Conservation (phyloP, 2,797 vertebrate genomes). For the Cuculus canorus region DNA sequence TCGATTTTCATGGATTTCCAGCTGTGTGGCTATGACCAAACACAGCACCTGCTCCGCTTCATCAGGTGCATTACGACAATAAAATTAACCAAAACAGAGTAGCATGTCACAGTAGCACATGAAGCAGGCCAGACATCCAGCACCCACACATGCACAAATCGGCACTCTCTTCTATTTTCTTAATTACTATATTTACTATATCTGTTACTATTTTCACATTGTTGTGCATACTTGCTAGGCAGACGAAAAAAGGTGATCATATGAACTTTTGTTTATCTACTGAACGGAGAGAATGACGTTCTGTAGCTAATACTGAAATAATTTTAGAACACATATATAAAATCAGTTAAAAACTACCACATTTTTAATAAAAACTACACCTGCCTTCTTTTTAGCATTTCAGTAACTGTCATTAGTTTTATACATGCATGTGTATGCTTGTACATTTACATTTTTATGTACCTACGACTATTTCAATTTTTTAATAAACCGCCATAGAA, state of each 20-base stretch:
- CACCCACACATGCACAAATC: background rate
- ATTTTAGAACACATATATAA: background rate
- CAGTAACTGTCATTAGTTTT: background rate
- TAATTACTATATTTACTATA: too few species aligned
- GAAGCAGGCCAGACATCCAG: background rate
- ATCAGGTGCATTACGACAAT: background rate
- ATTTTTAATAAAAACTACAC: background rate
- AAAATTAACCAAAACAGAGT: background rate
- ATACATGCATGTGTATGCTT: background rate
- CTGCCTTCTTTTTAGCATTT: background rate
- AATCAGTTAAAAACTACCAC: background rate
- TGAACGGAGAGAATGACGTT: background rate
- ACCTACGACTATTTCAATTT: background rate
- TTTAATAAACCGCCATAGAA: background rate
- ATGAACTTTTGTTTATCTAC: background rate
- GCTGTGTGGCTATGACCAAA: background rate
- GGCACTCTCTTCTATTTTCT: background rate
- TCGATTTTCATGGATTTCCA: background rate
- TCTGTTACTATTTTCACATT: background rate
- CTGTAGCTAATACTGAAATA: background rate
- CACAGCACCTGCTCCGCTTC: background rate
- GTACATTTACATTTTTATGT: background rate
- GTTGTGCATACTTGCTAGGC: background rate
- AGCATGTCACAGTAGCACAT: background rate
- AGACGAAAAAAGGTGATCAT: background rate